Percentiles rank a stretch among this genome's conserved stretches.
phyloP scores from a whole-genome alignment of 2,888 invertebrate genomes.

The Dioctria rufipes region DNA sequence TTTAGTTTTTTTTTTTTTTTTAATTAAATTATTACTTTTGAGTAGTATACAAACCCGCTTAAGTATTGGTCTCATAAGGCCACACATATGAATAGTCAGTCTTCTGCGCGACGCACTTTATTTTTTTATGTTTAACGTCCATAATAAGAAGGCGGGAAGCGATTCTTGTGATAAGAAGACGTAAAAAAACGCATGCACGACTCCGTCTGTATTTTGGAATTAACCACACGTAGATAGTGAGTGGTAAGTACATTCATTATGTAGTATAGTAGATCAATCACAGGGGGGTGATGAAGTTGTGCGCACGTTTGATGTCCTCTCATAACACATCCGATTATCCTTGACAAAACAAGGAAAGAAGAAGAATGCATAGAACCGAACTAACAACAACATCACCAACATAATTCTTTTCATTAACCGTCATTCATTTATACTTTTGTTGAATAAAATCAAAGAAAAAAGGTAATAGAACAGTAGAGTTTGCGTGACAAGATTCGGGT shows the following conservation, averaged over 20 bases:
- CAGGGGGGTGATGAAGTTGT: conserved; percentile 38
- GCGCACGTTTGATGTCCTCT: conserved; percentile 47
- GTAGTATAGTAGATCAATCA: conserved; percentile 21
- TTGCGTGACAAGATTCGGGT: no score
- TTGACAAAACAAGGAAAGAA: conserved; percentile 58
- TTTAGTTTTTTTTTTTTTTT: conserved; percentile 6
- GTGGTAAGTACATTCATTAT: background rate
- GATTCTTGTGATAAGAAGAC: conserved; percentile 30
- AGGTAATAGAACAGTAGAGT: no score
- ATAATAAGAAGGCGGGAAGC: background rate
- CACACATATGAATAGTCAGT: conserved; percentile 12
- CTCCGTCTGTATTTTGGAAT: conserved; percentile 20
- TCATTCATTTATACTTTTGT: no score
- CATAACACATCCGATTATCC: conserved; percentile 48
- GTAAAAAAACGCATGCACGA: conserved; percentile 22
- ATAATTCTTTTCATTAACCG: background rate
- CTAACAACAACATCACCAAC: conserved; percentile 46
- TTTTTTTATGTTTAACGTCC: no score
- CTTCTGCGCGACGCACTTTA: conserved; percentile 12
- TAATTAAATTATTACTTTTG: conserved; percentile 20
- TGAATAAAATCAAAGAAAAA: no score
- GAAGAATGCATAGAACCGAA: conserved; percentile 56
- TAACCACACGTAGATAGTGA: background rate
- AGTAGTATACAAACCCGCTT: conserved; percentile 41
- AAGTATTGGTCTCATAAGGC: conserved; percentile 33